A percentile compares a stretch with the other conserved stretches of the same genome.
These are phyloP conservation scores for Leptonema lineaticorne DNA, from an alignment of 1,140 invertebrate species.

Conservation along the genomic window DNA sequence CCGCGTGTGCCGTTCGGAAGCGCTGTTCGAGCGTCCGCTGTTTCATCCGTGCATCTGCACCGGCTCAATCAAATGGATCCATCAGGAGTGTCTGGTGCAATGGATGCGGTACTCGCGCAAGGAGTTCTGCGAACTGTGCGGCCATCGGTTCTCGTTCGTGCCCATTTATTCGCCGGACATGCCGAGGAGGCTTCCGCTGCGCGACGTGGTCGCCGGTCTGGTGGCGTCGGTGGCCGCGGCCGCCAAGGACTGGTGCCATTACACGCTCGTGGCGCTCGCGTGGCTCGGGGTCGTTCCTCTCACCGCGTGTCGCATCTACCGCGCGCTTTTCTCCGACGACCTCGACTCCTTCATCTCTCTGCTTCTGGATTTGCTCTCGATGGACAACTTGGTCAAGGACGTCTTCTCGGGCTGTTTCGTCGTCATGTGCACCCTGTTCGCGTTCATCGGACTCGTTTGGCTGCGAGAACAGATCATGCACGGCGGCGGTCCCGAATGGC, in stretches of 20 bases:
- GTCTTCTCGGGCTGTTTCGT: constrained; percentile 96
- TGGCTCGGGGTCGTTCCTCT: constrained; percentile 97
- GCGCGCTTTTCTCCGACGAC: constrained; percentile 87
- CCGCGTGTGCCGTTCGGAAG: constrained; percentile 95
- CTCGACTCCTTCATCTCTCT: constrained; percentile 81
- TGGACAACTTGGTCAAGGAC: constrained; percentile 90
- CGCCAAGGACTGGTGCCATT: constrained; percentile 95
- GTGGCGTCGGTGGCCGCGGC: constrained; percentile 87
- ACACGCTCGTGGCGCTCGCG: constrained; percentile 90
- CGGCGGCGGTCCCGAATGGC: constrained; percentile 94
- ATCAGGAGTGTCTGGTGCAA: constrained; percentile 88
- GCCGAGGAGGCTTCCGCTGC: constrained; percentile 91
- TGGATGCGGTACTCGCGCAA: constrained; percentile 96
- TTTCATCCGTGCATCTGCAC: constrained; percentile 99
- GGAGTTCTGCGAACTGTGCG: constrained; percentile 98
- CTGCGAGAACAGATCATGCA: constrained; percentile 96
- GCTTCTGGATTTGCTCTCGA: constrained; percentile 89
- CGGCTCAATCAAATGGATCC: constrained; percentile 98
- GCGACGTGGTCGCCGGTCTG: constrained; percentile 86
- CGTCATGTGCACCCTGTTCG: constrained; percentile 93
- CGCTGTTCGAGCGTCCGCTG: constrained; percentile 72
- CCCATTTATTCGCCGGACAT: constrained; percentile 99
- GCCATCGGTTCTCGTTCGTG: constrained; percentile 96
- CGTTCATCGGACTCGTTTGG: constrained; percentile 97
- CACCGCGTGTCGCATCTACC: constrained; percentile 94